Evolutionary conservation across 1,140 invertebrate species (phyloP), one percentile per base, ranked within the genome.

Genomic region (Leptinotarsa texana): DNA sequence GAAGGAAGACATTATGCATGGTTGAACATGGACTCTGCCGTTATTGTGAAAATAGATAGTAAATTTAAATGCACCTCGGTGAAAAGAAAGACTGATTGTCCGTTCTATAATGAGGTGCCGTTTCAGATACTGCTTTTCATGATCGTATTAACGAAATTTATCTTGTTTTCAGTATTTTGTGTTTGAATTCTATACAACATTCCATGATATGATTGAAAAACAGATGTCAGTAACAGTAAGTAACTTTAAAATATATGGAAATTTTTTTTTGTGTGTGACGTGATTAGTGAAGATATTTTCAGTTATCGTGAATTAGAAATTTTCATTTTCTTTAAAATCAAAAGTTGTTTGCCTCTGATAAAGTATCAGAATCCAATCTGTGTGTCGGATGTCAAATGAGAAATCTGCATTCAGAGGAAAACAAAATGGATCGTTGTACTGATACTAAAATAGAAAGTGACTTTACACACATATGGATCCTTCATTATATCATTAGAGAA

Each of bases 101-200:
- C 90, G 0, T 87, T 87, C 78, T 91, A 88, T 74, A 90, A 91
- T 77, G 89, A 91, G 84, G 90, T 91, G 75, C 66, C 72, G 66
- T 75, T 74, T 24, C 21, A 71, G 63, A 22, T 11, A 27, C 21
- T 17, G 13, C 17, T 65, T 18, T 5, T 65, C 13, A 15, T 21
- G 13, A 71, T 13, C 8, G 48, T 27, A 57, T 18, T 47, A 33
- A 66, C 18, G 42, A 49, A 73, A 3, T 47, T 21, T 13, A 13
- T 24, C 15, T 49, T 33, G 51, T 57, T 82, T 87, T 82, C 87
- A 92, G 89, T 89, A 92, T 83, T 92, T 93, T 84, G 88, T 91
- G 0, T 92, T 92, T 82, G 91, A 92, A 78, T 88, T 91, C 79
- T 88, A 88, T 77, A 87, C 89, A 82, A 86, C 79, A 49, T 78